Evolutionary conservation across 2,797 vertebrate genomes (phyloP).

Genomic region (Rhabdophis nuchalis): DNA sequence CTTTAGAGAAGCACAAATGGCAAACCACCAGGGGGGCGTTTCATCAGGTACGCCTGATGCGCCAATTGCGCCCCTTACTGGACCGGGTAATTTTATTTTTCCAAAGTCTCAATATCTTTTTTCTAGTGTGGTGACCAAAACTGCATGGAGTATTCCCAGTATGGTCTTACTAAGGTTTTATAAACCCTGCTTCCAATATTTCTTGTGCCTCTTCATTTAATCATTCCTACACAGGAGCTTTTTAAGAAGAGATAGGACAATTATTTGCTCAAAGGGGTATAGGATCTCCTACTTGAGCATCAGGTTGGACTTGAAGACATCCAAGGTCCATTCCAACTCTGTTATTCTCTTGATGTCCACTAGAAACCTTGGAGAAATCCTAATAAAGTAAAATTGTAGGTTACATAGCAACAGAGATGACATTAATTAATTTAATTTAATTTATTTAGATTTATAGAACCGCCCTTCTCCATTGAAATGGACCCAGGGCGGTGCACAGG

Average conservation of each 20-base stretch:
- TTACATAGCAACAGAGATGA: background rate
- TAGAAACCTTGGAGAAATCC: background rate
- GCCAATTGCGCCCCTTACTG: too few relatives aligned
- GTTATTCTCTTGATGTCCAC: background rate
- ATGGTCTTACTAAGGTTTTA: background rate
- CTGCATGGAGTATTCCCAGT: too few relatives aligned
- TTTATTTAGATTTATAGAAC: too few relatives aligned
- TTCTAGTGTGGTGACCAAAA: too few relatives aligned
- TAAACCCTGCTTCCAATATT: background rate
- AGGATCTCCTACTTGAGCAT: background rate
- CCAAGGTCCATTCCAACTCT: background rate
- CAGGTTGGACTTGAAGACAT: background rate
- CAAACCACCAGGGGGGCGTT: too few relatives aligned
- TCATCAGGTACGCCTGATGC: too few relatives aligned
- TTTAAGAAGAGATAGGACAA: too few relatives aligned
- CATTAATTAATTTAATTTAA: too few relatives aligned
- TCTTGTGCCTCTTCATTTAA: background rate
- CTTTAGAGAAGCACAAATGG: background rate
- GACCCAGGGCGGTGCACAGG: too few relatives aligned
- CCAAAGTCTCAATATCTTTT: too few relatives aligned
- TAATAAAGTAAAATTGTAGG: background rate
- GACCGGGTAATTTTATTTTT: too few relatives aligned
- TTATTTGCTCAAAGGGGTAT: background rate
- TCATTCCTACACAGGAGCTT: background rate
- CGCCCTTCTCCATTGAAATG: too few relatives aligned